Conservation (phyloP, 2,113 vertebrate genomes). For the Rhinogobius similis region DNA sequence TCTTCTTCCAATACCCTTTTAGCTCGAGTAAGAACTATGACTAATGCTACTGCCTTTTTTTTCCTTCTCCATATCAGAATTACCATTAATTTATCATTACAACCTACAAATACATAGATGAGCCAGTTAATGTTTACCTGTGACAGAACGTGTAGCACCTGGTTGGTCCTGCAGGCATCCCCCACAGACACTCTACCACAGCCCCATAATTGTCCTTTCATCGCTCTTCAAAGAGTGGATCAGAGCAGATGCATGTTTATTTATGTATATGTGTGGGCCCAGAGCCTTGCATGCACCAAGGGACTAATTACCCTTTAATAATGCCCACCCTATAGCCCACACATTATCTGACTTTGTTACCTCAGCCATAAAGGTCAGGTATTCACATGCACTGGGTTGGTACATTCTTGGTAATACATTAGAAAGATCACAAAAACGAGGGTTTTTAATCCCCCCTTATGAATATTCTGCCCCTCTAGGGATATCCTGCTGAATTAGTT, state of each 20-base stretch:
- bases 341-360: background rate
- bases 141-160: slow-evolving; percentile 60
- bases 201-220: slow-evolving; percentile 66
- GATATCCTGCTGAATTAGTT: background rate
- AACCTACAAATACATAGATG: slow-evolving; percentile 43
- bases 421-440: background rate
- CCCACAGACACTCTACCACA: slow-evolving; percentile 46
- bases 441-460: background rate
- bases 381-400: background rate
- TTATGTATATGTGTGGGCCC: slow-evolving; percentile 30
- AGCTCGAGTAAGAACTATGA: no score
- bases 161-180: slow-evolving; percentile 35
- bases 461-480: background rate
- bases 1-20: no score
- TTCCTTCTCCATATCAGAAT: background rate
- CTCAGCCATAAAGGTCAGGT: background rate
- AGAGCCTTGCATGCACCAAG: slow-evolving; percentile 32
- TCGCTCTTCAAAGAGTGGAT: slow-evolving; percentile 54
- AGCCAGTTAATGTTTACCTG: slow-evolving; percentile 45
- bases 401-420: background rate
- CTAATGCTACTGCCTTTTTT: no score
- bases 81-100: slow-evolving; percentile 47
- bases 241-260: slow-evolving; percentile 36
- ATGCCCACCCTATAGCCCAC: slow-evolving; percentile 20
- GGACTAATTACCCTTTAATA: slow-evolving; percentile 57